These are phyloP conservation scores for Antheraea mylitta DNA, from an alignment of 1,140 invertebrate species.

Conservation along the genomic window DNA sequence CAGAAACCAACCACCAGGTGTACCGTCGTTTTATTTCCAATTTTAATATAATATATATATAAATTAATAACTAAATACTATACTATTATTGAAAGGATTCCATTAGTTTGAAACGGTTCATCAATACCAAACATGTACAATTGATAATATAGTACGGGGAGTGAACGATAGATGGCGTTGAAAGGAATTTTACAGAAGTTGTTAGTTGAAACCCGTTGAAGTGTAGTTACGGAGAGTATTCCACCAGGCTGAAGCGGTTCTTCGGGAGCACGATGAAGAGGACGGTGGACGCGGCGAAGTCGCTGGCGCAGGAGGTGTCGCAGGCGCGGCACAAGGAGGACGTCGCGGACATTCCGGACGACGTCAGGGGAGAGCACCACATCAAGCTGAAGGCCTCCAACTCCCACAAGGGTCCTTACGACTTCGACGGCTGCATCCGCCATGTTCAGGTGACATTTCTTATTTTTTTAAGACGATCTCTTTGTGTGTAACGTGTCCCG, in stretches of 20 bases:
- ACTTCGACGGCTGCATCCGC: slow-evolving; percentile 89
- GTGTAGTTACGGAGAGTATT: background rate
- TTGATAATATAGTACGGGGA: too few relatives aligned
- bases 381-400: slow-evolving; percentile 96
- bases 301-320: slow-evolving; percentile 91
- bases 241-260: slow-evolving; percentile 87
- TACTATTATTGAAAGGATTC: too few relatives aligned
- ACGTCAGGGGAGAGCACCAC: slow-evolving; percentile 90
- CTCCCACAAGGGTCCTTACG: slow-evolving; percentile 97
- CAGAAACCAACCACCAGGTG: too few relatives aligned
- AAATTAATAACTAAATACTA: too few relatives aligned
- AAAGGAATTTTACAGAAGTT: too few relatives aligned
- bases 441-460: slow-evolving; percentile 80
- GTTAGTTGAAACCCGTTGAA: background rate
- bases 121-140: too few relatives aligned
- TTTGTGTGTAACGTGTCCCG: too few relatives aligned
- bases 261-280: slow-evolving; percentile 92
- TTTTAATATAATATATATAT: too few relatives aligned
- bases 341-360: slow-evolving; percentile 90
- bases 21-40: too few relatives aligned
- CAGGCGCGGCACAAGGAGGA: slow-evolving; percentile 92
- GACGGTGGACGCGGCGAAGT: slow-evolving; percentile 94
- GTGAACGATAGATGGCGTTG: too few relatives aligned
- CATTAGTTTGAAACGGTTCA: too few relatives aligned
- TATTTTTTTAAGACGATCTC: too few relatives aligned